These are phyloP conservation scores for Andrena haemorrhoa DNA, from an alignment of 2,888 invertebrate species.

Conservation along the genomic window DNA sequence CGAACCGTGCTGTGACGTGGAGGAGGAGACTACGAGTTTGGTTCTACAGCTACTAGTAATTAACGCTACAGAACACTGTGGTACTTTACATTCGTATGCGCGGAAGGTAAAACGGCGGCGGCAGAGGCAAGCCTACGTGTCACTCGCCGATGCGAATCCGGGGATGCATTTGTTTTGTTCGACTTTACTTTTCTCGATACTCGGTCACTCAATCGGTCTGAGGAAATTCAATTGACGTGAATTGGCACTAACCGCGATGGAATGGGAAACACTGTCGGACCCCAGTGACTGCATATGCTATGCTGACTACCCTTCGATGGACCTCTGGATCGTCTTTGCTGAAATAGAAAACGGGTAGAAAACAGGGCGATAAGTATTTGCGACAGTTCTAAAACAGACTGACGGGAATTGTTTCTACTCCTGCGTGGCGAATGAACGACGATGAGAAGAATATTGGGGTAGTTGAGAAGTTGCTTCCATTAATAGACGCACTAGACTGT, in stretches of 20 bases:
- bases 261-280: too few species aligned
- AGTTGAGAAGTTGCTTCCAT: too few species aligned
- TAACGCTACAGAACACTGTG: conserved; percentile 54
- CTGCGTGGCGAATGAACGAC: too few species aligned
- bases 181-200: conserved; percentile 19
- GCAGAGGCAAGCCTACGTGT: conserved; percentile 1
- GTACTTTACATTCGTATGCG: conserved; percentile 65
- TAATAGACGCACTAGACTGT: too few species aligned
- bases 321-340: too few species aligned
- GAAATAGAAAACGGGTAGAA: too few species aligned
- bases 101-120: conserved; percentile 56
- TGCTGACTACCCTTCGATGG: too few species aligned
- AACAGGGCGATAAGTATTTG: too few species aligned
- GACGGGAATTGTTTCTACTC: too few species aligned
- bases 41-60: conserved; percentile 67
- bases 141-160: background rate
- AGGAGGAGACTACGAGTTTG: conserved; percentile 34
- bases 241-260: background rate
- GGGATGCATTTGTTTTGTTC: conserved; percentile 20
- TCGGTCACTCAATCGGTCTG: background rate
- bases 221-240: background rate
- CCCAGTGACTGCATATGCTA: too few species aligned
- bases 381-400: too few species aligned
- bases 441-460: too few species aligned
- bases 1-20: conserved; percentile 28